phyloP scores from a whole-genome alignment of 2,888 invertebrate species.

The Drosophila flavopinicola region DNA sequence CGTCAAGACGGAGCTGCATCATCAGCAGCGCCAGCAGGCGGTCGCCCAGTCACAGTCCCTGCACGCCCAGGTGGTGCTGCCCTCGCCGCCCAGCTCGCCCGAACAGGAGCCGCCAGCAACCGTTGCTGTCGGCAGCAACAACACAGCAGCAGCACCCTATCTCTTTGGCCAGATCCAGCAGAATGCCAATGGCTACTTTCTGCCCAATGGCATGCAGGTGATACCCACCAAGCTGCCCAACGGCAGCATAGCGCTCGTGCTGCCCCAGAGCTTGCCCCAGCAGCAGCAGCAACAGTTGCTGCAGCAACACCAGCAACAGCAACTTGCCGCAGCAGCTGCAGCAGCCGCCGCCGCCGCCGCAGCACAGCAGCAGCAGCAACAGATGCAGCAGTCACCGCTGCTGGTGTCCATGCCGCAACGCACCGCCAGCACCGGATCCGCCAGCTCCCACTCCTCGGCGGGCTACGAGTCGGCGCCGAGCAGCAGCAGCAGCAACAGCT shows the following conservation, averaged over 20 bases:
- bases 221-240: constrained; percentile 93
- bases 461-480: constrained; percentile 85
- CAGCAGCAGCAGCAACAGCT: constrained; percentile 81
- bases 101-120: constrained; percentile 82
- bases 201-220: constrained; percentile 90
- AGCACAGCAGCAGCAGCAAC: constrained; percentile 27
- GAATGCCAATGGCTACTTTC: constrained; percentile 86
- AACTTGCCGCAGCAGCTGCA: constrained; percentile 85
- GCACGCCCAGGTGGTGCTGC: constrained; percentile 86
- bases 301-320: constrained; percentile 83
- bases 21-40: constrained; percentile 81
- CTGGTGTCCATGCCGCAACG: constrained; percentile 91
- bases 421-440: constrained; percentile 89
- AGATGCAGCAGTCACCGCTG: constrained; percentile 86
- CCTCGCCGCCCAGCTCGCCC: constrained; percentile 84
- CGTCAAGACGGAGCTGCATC: constrained; percentile 83
- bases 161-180: constrained; percentile 81
- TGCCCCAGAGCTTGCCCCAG: constrained; percentile 88
- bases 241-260: constrained; percentile 92
- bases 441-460: constrained; percentile 86
- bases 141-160: constrained; percentile 59
- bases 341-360: constrained; percentile 68
- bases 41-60: constrained; percentile 80
- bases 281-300: constrained; percentile 85
- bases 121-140: constrained; percentile 50